Conservation (phyloP, 2,797 vertebrate species). For the Squalus acanthias region DNA sequence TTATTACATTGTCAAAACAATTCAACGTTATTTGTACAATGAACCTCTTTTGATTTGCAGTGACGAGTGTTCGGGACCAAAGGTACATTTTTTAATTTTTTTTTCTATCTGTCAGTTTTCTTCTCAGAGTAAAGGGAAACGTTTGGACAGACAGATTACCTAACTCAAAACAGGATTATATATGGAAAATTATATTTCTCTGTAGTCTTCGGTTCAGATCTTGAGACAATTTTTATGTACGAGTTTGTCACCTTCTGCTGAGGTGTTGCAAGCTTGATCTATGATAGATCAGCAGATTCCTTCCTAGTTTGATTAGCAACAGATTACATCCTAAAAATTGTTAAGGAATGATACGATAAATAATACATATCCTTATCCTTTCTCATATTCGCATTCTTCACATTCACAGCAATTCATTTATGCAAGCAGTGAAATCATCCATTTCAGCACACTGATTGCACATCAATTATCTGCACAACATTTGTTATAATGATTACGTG, state of each 20-base stretch:
- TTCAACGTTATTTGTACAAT: neutral
- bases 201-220: neutral
- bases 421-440: conserved; percentile 1
- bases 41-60: neutral
- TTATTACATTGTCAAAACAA: neutral
- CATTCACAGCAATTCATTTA: conserved; percentile 27
- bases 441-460: conserved; percentile 13
- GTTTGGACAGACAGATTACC: neutral
- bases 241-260: neutral
- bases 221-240: neutral
- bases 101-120: neutral
- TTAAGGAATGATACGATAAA: conserved; percentile 21
- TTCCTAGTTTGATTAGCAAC: conserved; percentile 1
- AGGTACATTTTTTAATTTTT: neutral
- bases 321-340: conserved; percentile 31
- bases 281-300: conserved; percentile 19
- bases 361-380: neutral
- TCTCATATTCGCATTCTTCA: conserved; percentile 5
- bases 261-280: neutral
- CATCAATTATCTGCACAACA: conserved; percentile 22
- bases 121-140: neutral
- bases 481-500: conserved; percentile 12
- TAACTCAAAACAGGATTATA: neutral
- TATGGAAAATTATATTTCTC: neutral
- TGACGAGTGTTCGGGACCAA: neutral